These are phyloP conservation scores for Tridacna gigas DNA, from an alignment of 2,888 invertebrate species.

Conservation along the genomic window DNA sequence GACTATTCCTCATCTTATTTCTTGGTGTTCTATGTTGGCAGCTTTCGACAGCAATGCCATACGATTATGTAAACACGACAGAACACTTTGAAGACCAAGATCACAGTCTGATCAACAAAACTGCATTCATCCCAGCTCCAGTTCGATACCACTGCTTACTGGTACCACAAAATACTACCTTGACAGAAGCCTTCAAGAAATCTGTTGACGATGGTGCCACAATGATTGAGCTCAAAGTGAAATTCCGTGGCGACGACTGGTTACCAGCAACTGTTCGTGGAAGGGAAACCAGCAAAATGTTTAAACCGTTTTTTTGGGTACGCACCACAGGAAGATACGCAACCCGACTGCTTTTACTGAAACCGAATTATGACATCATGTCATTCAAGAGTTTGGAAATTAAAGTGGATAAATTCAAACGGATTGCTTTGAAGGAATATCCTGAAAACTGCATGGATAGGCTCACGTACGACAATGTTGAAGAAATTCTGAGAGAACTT, in stretches of 20 bases:
- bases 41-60: too few relatives aligned
- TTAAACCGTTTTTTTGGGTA: not conserved
- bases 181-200: not conserved
- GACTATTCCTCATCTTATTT: too few relatives aligned
- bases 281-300: not conserved
- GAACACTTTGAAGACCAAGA: too few relatives aligned
- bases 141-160: not conserved
- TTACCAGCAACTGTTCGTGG: not conserved
- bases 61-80: too few relatives aligned
- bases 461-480: not conserved
- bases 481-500: not conserved
- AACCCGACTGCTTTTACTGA: not conserved
- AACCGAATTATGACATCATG: conserved; percentile 9
- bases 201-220: not conserved
- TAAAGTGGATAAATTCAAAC: not conserved
- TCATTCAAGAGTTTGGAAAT: conserved; percentile 7
- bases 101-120: too few relatives aligned
- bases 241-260: not conserved
- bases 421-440: not conserved
- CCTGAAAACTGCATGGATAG: not conserved
- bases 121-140: not conserved
- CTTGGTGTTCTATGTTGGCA: too few relatives aligned
- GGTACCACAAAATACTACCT: not conserved
- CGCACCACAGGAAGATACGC: not conserved
- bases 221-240: not conserved